Evolutionary conservation across 2,888 invertebrate species (phyloP).

Genomic region (Plebejus anna): DNA sequence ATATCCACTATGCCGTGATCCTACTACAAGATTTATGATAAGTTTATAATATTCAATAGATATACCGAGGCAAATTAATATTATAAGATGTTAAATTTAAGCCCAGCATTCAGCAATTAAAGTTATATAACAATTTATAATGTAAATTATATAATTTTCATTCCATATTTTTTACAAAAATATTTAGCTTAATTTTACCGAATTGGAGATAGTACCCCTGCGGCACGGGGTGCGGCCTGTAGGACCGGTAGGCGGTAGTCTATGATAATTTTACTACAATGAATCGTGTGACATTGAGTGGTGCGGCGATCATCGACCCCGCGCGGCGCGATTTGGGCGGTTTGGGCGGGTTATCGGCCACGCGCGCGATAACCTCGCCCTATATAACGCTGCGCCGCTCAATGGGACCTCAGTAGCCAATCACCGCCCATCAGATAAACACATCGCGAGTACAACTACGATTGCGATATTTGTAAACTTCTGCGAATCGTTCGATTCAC

Average conservation of each 20-base stretch:
- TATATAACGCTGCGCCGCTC: conserved; percentile 58
- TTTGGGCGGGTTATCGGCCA: conserved; percentile 69
- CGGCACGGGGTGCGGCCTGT: conserved; percentile 25
- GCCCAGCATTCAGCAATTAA: too few species aligned
- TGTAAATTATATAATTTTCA: background rate
- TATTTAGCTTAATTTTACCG: background rate
- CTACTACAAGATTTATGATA: too few species aligned
- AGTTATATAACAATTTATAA: too few species aligned
- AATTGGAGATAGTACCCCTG: background rate
- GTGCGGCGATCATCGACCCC: conserved; percentile 61
- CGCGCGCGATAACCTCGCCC: conserved; percentile 69
- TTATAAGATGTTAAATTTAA: too few species aligned
- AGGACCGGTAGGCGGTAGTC: conserved; percentile 39
- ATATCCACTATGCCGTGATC: too few species aligned
- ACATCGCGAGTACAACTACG: conserved; percentile 31
- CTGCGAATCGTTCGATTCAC: background rate
- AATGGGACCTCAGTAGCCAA: conserved; percentile 56
- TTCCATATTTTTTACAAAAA: background rate
- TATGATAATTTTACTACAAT: conserved; percentile 71
- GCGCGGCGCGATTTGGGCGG: conserved; percentile 37
- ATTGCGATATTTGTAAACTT: background rate
- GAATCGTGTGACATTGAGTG: conserved; percentile 65
- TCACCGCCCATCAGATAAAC: conserved; percentile 52
- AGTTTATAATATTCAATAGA: too few species aligned
- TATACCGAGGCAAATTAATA: too few species aligned